Conservation (phyloP, 2,797 vertebrate genomes). For the Pelochelys cantorii region DNA sequence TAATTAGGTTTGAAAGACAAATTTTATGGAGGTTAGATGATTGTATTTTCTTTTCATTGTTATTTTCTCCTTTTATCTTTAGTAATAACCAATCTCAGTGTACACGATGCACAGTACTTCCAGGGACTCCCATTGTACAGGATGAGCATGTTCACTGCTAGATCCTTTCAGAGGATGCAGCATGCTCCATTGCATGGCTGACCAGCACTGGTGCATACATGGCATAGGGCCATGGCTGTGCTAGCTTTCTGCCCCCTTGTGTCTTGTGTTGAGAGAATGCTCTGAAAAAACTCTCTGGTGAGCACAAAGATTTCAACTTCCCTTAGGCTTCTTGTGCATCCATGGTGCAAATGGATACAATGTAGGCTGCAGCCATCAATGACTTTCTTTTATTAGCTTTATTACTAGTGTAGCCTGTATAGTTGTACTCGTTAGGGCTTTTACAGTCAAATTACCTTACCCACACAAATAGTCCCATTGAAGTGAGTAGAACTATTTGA, state of each 20-base stretch:
- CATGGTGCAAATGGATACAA: background rate
- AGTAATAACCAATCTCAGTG: background rate
- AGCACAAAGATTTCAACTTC: background rate
- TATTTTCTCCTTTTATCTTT: background rate
- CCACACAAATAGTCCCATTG: background rate
- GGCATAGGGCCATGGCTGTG: background rate
- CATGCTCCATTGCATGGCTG: background rate
- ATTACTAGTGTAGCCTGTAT: background rate
- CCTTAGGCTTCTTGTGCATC: background rate
- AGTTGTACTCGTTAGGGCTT: background rate
- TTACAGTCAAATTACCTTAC: background rate
- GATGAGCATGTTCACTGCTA: background rate
- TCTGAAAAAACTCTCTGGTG: background rate
- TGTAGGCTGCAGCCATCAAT: background rate
- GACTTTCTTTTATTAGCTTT: background rate
- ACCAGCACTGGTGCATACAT: background rate
- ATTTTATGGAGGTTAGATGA: background rate
- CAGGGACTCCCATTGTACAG: background rate
- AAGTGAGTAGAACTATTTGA: background rate
- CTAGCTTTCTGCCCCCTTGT: background rate
- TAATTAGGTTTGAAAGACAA: constrained; percentile 14
- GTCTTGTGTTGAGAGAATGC: background rate
- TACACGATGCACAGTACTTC: background rate
- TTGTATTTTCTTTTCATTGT: background rate
- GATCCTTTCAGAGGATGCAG: background rate